Evolutionary conservation across 2,888 invertebrate genomes (phyloP).

Genomic region (Andrena bucephala): DNA sequence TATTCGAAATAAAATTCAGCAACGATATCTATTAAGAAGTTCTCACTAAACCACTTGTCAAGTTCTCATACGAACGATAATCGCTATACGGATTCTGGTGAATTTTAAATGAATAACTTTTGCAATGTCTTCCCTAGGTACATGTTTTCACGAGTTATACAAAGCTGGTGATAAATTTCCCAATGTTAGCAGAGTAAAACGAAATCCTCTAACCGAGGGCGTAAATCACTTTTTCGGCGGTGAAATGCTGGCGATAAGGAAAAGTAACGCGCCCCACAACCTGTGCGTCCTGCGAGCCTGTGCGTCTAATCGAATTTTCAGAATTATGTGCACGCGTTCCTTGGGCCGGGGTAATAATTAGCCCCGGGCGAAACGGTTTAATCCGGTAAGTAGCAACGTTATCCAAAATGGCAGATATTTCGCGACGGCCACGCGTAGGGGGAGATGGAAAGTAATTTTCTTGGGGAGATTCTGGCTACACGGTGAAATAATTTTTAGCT

Average conservation of each 20-base stretch:
- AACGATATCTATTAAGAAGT: too few species aligned
- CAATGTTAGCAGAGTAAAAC: not conserved
- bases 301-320: not conserved
- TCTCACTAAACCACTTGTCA: too few species aligned
- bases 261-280: not conserved
- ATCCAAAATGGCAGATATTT: slow-evolving; percentile 13
- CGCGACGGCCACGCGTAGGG: not conserved
- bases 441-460: slow-evolving; percentile 16
- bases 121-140: too few species aligned
- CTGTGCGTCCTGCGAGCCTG: not conserved
- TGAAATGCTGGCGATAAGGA: not conserved
- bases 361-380: not conserved
- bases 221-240: not conserved
- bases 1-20: too few species aligned
- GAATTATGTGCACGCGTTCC: slow-evolving; percentile 5
- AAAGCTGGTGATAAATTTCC: not conserved
- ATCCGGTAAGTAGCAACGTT: not conserved
- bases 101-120: too few species aligned
- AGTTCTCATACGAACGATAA: too few species aligned
- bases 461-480: not conserved
- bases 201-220: not conserved
- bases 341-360: slow-evolving; percentile 17
- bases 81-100: too few species aligned
- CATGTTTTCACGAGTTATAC: too few species aligned
- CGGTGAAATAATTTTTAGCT: slow-evolving; percentile 36